Evolutionary conservation across 2,113 vertebrate genomes (phyloP), one percentile per base, ranked within the genome.

Genomic region (Motacilla tschutschensis): DNA sequence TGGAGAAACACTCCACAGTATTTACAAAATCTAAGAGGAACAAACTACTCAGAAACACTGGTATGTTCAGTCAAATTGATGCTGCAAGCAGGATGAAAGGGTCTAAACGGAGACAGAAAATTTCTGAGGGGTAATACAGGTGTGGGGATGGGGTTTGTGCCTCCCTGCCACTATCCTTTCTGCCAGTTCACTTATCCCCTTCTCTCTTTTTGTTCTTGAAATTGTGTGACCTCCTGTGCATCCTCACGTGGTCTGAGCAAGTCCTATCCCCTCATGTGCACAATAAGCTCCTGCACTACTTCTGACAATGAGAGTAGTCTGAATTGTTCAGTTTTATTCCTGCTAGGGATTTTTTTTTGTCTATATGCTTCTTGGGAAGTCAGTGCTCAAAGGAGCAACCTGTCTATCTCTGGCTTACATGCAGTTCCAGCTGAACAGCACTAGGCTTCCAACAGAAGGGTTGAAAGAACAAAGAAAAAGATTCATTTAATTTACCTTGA

Each of bases 401-500:
- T 54, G 62, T 79, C 64, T 93, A 73, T 93, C 85, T 88, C 74
- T 70, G 43, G 22, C 74, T 87, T 67, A 43, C 41, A 58, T 0
- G 0, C 60, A 58, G 65, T 64, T 94, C 78, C 80, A 89, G 64
- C 71, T 78, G 80, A 88, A 53, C 31, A 64, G 71, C 75, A 76
- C 47, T 12, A 17, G 70, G 75, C 89, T 85, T 58, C 77, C 83
- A 86, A 76, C 46, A 83, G 81, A 58, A 82, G 85, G 63, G 71
- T 31, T 89, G 85, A 64, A 73, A 87, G 83, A 85, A 83, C 63
- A 90, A 92, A 86, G 87, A 35, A 55, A 85, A 89, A 80, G 77
- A 73, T 67, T 85, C 69, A 76, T 94, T 95, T 92, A 74, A 82
- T 90, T 93, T 94, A 86, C 91, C 91, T 92, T 50, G 87, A 79